Conservation (phyloP, 2,113 vertebrate genomes). For the Eonycteris spelaea region DNA sequence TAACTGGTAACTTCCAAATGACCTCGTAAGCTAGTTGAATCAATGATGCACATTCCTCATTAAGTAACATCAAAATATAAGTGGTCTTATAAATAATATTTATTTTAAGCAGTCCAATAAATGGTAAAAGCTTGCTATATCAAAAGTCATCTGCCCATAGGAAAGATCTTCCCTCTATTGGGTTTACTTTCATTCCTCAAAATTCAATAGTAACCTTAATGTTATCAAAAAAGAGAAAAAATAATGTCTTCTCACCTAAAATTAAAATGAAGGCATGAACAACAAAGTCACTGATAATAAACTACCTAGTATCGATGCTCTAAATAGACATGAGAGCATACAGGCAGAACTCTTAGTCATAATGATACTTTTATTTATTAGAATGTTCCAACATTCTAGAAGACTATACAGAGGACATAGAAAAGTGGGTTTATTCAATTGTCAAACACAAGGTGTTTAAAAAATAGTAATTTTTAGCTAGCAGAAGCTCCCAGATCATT, state of each 20-base stretch:
- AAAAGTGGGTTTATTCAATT: not conserved
- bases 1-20: conserved; percentile 93
- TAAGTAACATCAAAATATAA: conserved; percentile 96
- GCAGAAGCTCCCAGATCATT: not conserved
- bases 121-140: conserved; percentile 87
- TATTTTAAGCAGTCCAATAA: conserved; percentile 94
- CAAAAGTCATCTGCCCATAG: conserved; percentile 83
- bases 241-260: conserved; percentile 22
- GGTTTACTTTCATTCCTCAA: conserved; percentile 70
- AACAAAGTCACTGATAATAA: not conserved
- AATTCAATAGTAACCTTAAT: conserved; percentile 71
- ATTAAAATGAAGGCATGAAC: conserved; percentile 47
- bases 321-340: not conserved
- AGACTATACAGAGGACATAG: not conserved
- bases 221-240: conserved; percentile 47
- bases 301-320: not conserved
- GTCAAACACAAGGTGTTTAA: not conserved
- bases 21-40: conserved; percentile 99
- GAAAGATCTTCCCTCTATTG: conserved; percentile 51
- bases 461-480: not conserved
- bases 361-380: not conserved
- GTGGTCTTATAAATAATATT: conserved; percentile 97
- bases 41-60: conserved; percentile 97
- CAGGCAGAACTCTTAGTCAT: not conserved
- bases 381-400: not conserved